A percentile compares a stretch with the other conserved stretches of the same genome.
Conservation (phyloP, 2,797 vertebrate species). For the Sebastes steindachneri region DNA sequence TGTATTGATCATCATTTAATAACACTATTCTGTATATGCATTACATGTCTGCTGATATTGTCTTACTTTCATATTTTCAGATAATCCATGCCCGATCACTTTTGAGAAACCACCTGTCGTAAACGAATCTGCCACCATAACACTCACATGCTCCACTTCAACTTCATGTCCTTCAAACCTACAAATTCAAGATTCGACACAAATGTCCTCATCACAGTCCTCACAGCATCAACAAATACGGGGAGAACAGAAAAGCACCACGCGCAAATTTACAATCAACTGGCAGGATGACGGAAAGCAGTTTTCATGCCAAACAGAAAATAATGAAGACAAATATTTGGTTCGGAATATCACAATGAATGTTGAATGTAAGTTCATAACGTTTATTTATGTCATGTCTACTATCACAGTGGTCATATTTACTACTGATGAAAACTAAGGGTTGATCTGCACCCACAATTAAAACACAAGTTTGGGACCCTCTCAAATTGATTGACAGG, state of each 20-base stretch:
- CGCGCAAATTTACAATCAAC: accelerated
- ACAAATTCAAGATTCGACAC: neutral
- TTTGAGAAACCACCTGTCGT: constrained; percentile 7
- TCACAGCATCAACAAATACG: accelerated
- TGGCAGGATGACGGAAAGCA: constrained; percentile 51
- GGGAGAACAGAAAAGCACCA: accelerated
- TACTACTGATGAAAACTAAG: neutral
- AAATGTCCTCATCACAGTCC: accelerated
- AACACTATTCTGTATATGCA: neutral
- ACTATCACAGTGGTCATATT: neutral
- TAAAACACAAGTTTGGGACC: neutral
- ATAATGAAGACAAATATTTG: constrained; percentile 18
- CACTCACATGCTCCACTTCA: constrained; percentile 57
- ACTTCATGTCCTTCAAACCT: neutral
- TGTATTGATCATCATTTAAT: neutral
- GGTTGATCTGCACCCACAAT: neutral
- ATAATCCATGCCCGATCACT: constrained; percentile 67
- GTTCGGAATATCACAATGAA: constrained; percentile 26
- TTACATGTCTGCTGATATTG: neutral
- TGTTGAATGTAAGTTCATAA: constrained; percentile 70
- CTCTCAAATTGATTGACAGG: neutral
- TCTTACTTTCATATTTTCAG: constrained; percentile 47
- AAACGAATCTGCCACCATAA: accelerated
- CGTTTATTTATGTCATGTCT: neutral
- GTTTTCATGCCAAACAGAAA: constrained; percentile 55